phyloP scores from a whole-genome alignment of 2,888 invertebrate species.

The Ophion obscuratus region DNA sequence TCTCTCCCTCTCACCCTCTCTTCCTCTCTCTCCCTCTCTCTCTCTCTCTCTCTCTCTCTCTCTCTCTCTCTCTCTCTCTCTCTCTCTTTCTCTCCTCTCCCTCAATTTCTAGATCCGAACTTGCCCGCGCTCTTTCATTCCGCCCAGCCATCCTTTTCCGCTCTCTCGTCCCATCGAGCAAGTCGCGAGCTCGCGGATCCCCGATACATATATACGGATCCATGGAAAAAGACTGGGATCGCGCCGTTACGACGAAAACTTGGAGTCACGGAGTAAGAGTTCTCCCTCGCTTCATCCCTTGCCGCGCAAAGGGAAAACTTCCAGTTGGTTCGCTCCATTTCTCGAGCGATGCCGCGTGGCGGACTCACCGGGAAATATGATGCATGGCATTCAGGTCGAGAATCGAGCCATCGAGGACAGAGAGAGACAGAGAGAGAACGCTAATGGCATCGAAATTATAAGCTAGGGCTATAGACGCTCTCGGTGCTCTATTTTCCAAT shows the following conservation, averaged over 20 bases:
- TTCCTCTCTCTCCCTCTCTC: not conserved
- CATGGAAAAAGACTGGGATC: slow-evolving; percentile 40
- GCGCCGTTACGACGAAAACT: slow-evolving; percentile 52
- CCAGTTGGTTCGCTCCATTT: slow-evolving; percentile 62
- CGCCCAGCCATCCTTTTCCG: slow-evolving; percentile 44
- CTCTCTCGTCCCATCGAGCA: slow-evolving; percentile 36
- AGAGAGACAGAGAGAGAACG: no score
- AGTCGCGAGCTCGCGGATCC: slow-evolving; percentile 39
- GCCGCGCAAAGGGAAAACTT: slow-evolving; percentile 33
- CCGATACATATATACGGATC: slow-evolving; percentile 14
- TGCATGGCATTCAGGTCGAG: slow-evolving; percentile 77
- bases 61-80: no score
- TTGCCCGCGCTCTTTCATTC: slow-evolving; percentile 49
- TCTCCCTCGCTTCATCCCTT: no score
- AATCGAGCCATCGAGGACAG: no score
- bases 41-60: not conserved
- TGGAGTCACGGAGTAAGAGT: slow-evolving; percentile 60
- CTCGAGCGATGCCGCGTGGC: slow-evolving; percentile 60
- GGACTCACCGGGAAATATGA: slow-evolving; percentile 78
- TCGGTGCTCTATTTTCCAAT: no score
- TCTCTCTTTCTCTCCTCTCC: not conserved
- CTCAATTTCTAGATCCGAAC: slow-evolving; percentile 14
- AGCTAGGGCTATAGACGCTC: no score
- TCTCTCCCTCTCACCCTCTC: no score
- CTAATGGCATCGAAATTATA: no score